A percentile compares a stretch with the other conserved stretches of the same genome.
These are phyloP conservation scores for Sinelater perroti DNA, from an alignment of 2,888 invertebrate genomes.

Conservation along the genomic window DNA sequence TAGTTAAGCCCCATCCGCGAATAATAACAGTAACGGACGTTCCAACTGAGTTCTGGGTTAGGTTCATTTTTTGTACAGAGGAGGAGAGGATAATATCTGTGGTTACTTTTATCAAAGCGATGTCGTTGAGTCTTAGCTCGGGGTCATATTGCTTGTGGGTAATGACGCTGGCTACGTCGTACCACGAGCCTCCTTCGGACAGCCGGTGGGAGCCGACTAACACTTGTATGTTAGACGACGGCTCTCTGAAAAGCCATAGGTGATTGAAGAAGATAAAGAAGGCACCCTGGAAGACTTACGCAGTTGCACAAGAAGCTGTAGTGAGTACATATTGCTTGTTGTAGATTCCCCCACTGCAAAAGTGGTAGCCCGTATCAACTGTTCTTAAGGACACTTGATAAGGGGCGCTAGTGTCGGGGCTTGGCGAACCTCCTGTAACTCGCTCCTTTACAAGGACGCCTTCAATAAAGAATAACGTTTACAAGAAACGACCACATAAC, in stretches of 20 bases:
- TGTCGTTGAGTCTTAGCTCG: slow-evolving; percentile 36
- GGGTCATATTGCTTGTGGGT: slow-evolving; percentile 60
- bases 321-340: too few relatives aligned
- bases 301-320: background rate
- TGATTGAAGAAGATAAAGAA: too few relatives aligned
- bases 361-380: slow-evolving; percentile 58
- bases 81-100: too few relatives aligned
- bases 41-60: too few relatives aligned
- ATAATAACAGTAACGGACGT: slow-evolving; percentile 52
- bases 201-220: slow-evolving; percentile 61
- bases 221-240: background rate
- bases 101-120: too few relatives aligned
- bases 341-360: slow-evolving; percentile 70
- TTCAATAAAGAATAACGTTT: too few relatives aligned
- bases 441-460: slow-evolving; percentile 48
- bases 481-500: too few relatives aligned
- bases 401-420: slow-evolving; percentile 63
- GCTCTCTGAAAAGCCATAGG: background rate
- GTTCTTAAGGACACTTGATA: slow-evolving; percentile 62
- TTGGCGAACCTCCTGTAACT: slow-evolving; percentile 65
- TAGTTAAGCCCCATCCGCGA: slow-evolving; percentile 49
- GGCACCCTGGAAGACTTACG: background rate
- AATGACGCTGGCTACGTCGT: slow-evolving; percentile 57
- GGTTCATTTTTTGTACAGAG: too few relatives aligned
- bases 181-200: slow-evolving; percentile 58